Conservation (phyloP, 2,113 vertebrate species). For the Leucoraja erinaceus region DNA sequence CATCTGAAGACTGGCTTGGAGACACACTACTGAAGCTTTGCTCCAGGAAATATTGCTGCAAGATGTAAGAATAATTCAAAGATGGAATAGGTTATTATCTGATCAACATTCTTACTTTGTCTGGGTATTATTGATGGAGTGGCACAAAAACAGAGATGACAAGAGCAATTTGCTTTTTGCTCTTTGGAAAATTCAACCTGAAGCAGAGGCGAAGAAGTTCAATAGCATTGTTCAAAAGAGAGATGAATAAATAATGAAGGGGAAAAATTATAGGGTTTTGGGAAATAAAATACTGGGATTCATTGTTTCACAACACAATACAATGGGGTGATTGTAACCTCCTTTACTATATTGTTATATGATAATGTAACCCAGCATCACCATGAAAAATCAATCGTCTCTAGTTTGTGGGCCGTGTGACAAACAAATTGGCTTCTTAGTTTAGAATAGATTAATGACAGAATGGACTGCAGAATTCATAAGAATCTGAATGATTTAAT, state of each 20-base stretch:
- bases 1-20: neutral
- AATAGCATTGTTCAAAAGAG: no score
- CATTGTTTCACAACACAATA: no score
- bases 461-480: neutral
- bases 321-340: no score
- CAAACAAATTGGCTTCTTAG: neutral
- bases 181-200: no score
- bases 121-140: neutral
- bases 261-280: no score
- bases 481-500: neutral
- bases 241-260: no score
- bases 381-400: no score
- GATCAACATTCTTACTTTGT: neutral
- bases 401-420: neutral
- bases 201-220: no score
- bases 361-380: no score
- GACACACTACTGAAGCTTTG: neutral
- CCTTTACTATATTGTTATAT: no score
- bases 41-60: neutral
- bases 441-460: neutral
- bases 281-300: no score
- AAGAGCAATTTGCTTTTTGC: no score
- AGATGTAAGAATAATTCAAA: neutral
- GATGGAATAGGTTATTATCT: neutral
- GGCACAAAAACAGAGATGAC: neutral